Evolutionary conservation across 2,888 invertebrate genomes (phyloP).

Genomic region (Trissolcus brochymenae): DNA sequence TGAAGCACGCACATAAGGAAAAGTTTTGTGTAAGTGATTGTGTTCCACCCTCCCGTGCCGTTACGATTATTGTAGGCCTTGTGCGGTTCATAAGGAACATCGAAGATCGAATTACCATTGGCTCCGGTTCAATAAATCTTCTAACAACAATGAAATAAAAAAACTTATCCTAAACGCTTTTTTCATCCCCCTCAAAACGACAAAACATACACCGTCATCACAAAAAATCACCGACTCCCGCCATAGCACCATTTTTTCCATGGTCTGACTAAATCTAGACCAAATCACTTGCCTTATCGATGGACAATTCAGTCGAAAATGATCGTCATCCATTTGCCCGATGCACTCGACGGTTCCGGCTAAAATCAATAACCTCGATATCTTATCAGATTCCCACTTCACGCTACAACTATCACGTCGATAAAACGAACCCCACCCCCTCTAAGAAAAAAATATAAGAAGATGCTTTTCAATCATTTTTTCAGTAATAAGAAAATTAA

Average conservation of each 20-base stretch:
- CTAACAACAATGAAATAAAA: not conserved
- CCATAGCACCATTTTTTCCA: not conserved
- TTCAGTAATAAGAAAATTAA: not conserved
- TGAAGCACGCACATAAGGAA: constrained; percentile 59
- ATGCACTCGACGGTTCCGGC: constrained; percentile 2
- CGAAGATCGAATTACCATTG: constrained; percentile 20
- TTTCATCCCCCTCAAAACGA: too few species aligned
- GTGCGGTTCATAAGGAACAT: constrained; percentile 27
- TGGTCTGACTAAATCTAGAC: constrained; percentile 33
- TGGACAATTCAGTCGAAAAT: constrained; percentile 7
- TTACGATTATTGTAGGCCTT: constrained; percentile 22
- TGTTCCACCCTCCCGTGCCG: constrained; percentile 64
- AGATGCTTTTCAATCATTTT: not conserved
- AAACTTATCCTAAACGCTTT: too few species aligned
- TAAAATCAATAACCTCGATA: constrained; percentile 45
- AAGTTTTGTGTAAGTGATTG: constrained; percentile 69
- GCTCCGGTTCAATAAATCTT: not conserved
- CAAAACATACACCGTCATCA: too few species aligned
- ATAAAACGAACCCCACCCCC: constrained; percentile 18
- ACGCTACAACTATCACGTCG: constrained; percentile 31
- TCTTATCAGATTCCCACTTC: constrained; percentile 36
- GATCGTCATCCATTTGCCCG: not conserved
- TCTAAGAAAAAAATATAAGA: not conserved
- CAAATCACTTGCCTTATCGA: too few species aligned
- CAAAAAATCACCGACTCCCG: too few species aligned